These are phyloP conservation scores for Metallyticus violacea DNA, from an alignment of 2,888 invertebrate species.

Conservation along the genomic window DNA sequence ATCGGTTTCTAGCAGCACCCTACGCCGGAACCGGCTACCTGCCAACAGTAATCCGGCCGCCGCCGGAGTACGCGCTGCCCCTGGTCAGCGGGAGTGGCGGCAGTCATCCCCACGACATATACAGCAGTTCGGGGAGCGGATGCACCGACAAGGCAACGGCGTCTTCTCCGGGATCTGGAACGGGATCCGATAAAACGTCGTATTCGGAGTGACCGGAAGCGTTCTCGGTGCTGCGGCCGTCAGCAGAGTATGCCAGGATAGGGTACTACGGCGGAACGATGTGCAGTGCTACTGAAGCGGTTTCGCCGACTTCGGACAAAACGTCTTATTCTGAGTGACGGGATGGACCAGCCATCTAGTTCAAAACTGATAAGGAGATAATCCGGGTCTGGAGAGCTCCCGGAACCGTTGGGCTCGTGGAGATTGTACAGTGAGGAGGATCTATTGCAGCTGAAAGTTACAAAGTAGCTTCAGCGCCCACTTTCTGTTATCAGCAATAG, in stretches of 20 bases:
- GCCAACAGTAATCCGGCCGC: constrained; percentile 67
- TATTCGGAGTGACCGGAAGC: constrained; percentile 50
- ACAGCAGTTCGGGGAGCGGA: constrained; percentile 39
- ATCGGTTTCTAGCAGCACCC: constrained; percentile 73
- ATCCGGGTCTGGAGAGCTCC: too few relatives aligned
- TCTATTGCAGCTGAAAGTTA: too few relatives aligned
- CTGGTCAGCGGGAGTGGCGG: constrained; percentile 22
- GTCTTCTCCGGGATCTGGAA: constrained; percentile 52
- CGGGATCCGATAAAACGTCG: constrained; percentile 55
- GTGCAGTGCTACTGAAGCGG: not conserved
- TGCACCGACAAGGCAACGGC: constrained; percentile 46
- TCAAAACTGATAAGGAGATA: too few relatives aligned
- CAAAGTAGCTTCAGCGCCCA: too few relatives aligned
- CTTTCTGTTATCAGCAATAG: too few relatives aligned
- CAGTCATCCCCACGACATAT: constrained; percentile 44
- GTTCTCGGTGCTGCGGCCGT: not conserved
- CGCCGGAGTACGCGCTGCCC: constrained; percentile 44
- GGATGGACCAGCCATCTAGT: too few relatives aligned
- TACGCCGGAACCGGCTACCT: constrained; percentile 81
- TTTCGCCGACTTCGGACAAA: not conserved
- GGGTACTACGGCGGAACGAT: not conserved
- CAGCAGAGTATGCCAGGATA: not conserved
- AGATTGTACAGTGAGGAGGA: too few relatives aligned
- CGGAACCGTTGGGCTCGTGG: too few relatives aligned
- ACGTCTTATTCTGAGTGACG: not conserved